Base-by-base conservation (phyloP, 2,888 invertebrate genomes). In the Drosophila hawaiiensis region DNA sequence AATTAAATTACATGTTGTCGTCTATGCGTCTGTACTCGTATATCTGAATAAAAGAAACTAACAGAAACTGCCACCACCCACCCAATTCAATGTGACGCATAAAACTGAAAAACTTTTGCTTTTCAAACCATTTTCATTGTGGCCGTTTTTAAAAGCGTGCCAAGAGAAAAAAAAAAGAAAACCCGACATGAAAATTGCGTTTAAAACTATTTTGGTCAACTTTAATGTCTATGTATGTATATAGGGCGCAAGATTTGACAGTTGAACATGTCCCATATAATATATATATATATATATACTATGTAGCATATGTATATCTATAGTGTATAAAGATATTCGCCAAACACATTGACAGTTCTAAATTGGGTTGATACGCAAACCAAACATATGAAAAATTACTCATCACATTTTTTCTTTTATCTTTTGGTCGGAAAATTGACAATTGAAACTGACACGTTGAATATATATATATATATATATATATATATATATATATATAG, bases 351-450 rank as follows among this genome's bases (percentile, higher is more conserved):
- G 83, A 76, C 87, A 84, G 81, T 76, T 78, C 68, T 81, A 86
- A 84, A 84, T 84, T 83, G 71, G 83, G 84, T 80, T 83, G 87
- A 86, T 86, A 71, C 63, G 60, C 68, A 49, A 39, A 60, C 67
- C 19, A 25, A 43, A 64, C 68, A 71, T 62, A 56, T 52, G 53
- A 61, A 61, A 62, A 37, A 69, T 83, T 80, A 83, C 56, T 83
- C 83, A 80, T 69, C 22, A 10, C 31, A 47, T 22, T 29, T 28
- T 29, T 37, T 19, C 19, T 52, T 25, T 19, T 61, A 56, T 43
- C 14, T 37, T 63, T 41, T 25, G 6, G 35, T 35, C 35, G 76
- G 25, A 69, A 80, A 68, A 72, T 56, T 56, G 68, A 64, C 53
- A 61, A 78, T 82, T 78, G 59, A 56, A 72, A 9, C 71, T 56